Evolutionary conservation across 2,113 vertebrate genomes (phyloP).

Genomic region (Xiphias gladius): DNA sequence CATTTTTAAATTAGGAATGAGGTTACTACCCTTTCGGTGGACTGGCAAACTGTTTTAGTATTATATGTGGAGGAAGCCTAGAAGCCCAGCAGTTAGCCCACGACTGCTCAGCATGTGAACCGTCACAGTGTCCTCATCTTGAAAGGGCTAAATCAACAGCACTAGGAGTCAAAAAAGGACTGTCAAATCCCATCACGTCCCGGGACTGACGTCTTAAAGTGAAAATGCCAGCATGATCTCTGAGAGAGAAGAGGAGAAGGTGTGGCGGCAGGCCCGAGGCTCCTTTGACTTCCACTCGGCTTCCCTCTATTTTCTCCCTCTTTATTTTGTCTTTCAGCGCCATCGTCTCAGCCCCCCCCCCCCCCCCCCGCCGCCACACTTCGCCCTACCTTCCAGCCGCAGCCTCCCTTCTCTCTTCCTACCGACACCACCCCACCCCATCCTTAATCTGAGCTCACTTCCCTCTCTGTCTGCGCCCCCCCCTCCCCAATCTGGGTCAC

Average conservation of each 20-base stretch:
- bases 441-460: slow-evolving; percentile 55
- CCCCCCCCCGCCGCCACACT: neutral
- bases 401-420: neutral
- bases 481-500: slow-evolving; percentile 77
- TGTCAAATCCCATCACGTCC: slow-evolving; percentile 50
- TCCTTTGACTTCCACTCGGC: neutral
- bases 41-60: neutral
- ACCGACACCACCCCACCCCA: slow-evolving; percentile 25
- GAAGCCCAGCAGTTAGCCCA: neutral
- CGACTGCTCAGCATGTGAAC: slow-evolving; percentile 15
- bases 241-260: slow-evolving; percentile 18
- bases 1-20: no score
- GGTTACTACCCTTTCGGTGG: no score
- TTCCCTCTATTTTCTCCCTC: neutral
- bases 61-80: neutral
- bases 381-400: slow-evolving; percentile 29
- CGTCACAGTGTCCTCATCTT: neutral
- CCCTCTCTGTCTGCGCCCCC: slow-evolving; percentile 27
- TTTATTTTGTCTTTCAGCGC: slow-evolving; percentile 7
- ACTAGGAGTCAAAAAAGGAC: slow-evolving; percentile 28
- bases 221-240: slow-evolving; percentile 10
- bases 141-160: slow-evolving; percentile 50
- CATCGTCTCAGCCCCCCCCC: neutral
- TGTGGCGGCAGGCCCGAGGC: slow-evolving; percentile 33
- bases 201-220: neutral